Conservation (phyloP, 2,113 vertebrate species). For the Corythoichthys intestinalis region DNA sequence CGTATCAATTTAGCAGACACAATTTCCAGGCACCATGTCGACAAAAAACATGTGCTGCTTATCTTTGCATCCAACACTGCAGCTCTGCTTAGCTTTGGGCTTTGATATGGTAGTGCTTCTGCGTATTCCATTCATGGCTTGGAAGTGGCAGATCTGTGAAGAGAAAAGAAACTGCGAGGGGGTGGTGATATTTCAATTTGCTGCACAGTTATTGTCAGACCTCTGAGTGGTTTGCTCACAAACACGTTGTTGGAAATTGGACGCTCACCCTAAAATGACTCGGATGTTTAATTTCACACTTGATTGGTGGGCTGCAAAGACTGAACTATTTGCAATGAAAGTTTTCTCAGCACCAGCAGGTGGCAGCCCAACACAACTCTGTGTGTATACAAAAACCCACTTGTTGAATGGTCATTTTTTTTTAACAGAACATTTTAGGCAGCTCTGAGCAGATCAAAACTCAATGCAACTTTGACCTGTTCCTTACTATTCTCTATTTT, state of each 20-base stretch:
- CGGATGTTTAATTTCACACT: neutral
- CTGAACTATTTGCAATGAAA: neutral
- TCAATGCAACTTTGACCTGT: conserved; percentile 9
- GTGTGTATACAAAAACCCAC: neutral
- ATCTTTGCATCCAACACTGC: neutral
- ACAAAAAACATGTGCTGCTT: neutral
- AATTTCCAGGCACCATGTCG: neutral
- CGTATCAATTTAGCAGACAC: neutral
- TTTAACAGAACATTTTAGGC: neutral
- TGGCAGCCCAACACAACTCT: conserved; percentile 26
- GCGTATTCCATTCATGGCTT: neutral
- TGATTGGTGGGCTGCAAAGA: neutral
- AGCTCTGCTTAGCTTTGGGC: neutral
- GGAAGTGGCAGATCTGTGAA: neutral
- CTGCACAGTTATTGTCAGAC: neutral
- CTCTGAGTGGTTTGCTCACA: neutral
- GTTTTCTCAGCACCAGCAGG: conserved; percentile 28
- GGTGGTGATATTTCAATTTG: neutral
- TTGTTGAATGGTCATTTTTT: conserved; percentile 4
- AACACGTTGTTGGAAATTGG: neutral
- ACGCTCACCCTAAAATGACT: neutral
- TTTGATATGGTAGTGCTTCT: neutral
- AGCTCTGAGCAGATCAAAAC: conserved; percentile 1
- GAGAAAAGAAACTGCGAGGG: neutral
- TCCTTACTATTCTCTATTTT: conserved; percentile 5